phyloP scores from a whole-genome alignment of 2,888 invertebrate genomes.

The Trachelus troglodyta region DNA sequence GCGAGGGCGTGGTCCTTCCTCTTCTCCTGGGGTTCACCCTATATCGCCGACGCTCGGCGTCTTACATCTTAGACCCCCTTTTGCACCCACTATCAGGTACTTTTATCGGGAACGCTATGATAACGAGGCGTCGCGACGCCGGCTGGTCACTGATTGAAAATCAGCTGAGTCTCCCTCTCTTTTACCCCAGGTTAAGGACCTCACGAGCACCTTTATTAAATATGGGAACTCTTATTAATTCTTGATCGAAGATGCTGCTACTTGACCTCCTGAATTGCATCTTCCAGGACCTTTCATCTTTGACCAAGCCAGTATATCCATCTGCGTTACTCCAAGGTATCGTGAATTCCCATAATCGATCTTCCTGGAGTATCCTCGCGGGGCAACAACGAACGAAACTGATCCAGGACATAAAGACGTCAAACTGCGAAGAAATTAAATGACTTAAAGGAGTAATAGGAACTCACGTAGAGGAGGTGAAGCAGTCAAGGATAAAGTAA shows the following conservation, averaged over 20 bases:
- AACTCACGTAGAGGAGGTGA: not conserved
- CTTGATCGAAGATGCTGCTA: not conserved
- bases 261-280: not conserved
- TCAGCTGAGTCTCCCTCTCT: constrained; percentile 20
- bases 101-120: constrained; percentile 42
- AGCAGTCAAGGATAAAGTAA: not conserved
- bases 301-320: not conserved
- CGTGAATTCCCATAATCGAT: not conserved
- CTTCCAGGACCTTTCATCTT: not conserved
- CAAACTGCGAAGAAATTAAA: not conserved
- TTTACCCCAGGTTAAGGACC: constrained; percentile 21
- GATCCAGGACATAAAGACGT: not conserved
- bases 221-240: not conserved
- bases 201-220: constrained; percentile 1
- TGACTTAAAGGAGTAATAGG: not conserved
- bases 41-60: constrained; percentile 26
- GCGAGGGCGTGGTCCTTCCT: constrained; percentile 26
- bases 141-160: constrained; percentile 11
- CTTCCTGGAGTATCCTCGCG: not conserved
- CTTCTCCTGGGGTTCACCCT: not conserved
- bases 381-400: not conserved
- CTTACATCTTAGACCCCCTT: constrained; percentile 3
- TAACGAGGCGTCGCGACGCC: constrained; percentile 16
- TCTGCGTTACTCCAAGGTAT: not conserved
- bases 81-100: not conserved